Base-by-base conservation (phyloP, 2,888 invertebrate genomes). In the Adelphocoris suturalis region DNA sequence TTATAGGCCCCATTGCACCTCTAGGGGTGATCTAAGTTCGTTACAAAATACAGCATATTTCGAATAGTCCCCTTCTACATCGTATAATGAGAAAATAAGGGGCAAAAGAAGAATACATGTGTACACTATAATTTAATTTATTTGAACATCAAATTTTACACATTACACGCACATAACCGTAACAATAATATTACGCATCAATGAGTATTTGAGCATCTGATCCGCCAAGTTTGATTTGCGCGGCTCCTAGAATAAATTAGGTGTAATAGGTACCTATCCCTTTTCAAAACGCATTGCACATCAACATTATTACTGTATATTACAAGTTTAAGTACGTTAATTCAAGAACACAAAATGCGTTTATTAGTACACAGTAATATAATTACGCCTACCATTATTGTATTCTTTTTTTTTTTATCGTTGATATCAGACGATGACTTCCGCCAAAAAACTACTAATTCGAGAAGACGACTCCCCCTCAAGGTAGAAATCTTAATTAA, bases 141-240 rank as follows among this genome's bases (percentile, higher is more conserved):
- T 88, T 88, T 80, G 78, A 88, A 88, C 88, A 88, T 55, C 88
- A 80, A 86, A 27, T 47, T 86, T 86, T 57, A 37, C 75, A 86
- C 86, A 86, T 75, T 14, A 85, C 46, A 85, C 57, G 85, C 47
- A 68, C 82, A 82, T 27, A 55, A 61, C 55, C 85, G 85, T 86
- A 75, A 86, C 76, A 68, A 61, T 85, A 85, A 46, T 68, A 52
- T 57, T 57, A 61, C 61, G 85, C 37, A 61, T 28, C n/a, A 86
- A 86, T 86, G 86, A 86, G 86, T 86, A 86, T 88, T 88, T 88
- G 88, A 88, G 88, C 88, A 88, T 88, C 80, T 78, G 52, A 48
- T 48, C 78, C 88, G 88, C 88, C n/a, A 46, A 48, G 52, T 88
- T 55, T 28, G 78, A 85, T 85, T 85, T 61, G 85, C 16, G 85